These are phyloP conservation scores for Liposcelis brunnea DNA, from an alignment of 2,888 invertebrate genomes.

Conservation along the genomic window DNA sequence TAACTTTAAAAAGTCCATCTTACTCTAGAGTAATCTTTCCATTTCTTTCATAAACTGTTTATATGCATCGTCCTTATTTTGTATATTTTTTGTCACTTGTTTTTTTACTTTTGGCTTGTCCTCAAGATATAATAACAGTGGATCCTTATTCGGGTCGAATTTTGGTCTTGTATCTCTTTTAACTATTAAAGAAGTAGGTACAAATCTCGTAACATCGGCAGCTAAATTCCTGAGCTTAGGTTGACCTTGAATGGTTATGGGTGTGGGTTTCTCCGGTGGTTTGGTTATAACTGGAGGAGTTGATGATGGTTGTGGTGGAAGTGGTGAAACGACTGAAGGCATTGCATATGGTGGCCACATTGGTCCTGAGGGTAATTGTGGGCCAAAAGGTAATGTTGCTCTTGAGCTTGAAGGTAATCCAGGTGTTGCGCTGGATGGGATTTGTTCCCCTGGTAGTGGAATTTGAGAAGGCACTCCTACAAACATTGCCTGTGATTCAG, in stretches of 20 bases:
- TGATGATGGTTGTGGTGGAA: conserved; percentile 38
- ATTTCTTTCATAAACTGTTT: conserved; percentile 98
- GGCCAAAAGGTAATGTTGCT: conserved; percentile 33
- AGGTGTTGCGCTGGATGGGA: conserved; percentile 35
- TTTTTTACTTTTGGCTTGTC: conserved; percentile 13
- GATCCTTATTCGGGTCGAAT: conserved; percentile 20
- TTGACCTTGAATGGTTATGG: conserved; percentile 83
- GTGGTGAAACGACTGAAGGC: conserved; percentile 15
- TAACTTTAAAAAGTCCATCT: no score
- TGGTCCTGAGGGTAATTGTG: conserved; percentile 42
- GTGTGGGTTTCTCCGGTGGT: conserved; percentile 17
- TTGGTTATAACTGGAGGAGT: conserved; percentile 67
- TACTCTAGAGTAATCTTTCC: conserved; percentile 73
- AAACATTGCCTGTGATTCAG: no score
- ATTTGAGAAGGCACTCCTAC: conserved; percentile 27
- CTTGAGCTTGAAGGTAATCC: conserved; percentile 26
- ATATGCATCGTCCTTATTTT: conserved; percentile 93
- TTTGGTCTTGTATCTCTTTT: conserved; percentile 60
- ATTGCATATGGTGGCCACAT: conserved; percentile 30
- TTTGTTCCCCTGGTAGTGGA: conserved; percentile 31
- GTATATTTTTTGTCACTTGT: conserved; percentile 28
- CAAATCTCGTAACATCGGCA: conserved; percentile 88
- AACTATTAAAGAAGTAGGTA: conserved; percentile 81
- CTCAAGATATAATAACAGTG: conserved; percentile 16
- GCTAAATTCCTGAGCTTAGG: conserved; percentile 87